These are phyloP conservation scores for Karalla daura DNA, from an alignment of 2,797 vertebrate genomes.

Conservation along the genomic window DNA sequence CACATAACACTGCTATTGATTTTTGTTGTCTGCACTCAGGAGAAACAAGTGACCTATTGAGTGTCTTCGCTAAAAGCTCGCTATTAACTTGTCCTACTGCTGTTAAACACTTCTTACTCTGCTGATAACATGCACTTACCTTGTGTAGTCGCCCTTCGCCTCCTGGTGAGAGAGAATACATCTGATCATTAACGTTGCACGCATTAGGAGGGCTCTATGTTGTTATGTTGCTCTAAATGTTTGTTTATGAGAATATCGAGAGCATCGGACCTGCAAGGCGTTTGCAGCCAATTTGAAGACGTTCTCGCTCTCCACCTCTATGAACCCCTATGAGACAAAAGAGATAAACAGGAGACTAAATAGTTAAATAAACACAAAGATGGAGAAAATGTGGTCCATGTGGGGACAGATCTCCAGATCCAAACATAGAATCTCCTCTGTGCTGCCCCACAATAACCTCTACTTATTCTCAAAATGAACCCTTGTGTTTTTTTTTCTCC, in stretches of 20 bases:
- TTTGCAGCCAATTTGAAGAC: constrained; percentile 95
- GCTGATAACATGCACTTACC: constrained; percentile 72
- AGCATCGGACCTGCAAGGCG: constrained; percentile 90
- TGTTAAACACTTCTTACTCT: constrained; percentile 63
- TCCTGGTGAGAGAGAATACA: constrained; percentile 84
- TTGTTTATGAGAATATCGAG: constrained; percentile 19
- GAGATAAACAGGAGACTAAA: constrained; percentile 3
- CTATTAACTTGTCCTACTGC: constrained; percentile 58
- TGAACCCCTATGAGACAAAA: constrained; percentile 87
- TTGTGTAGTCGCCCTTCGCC: constrained; percentile 93
- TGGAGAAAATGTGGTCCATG: constrained; percentile 24
- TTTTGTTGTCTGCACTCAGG: constrained; percentile 55
- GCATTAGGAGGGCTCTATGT: constrained; percentile 12
- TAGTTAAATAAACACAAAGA: constrained; percentile 5
- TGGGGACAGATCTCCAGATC: constrained; percentile 15
- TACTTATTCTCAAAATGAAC: constrained; percentile 38
- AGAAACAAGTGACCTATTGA: constrained; percentile 72
- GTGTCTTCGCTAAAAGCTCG: constrained; percentile 51
- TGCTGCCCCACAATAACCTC: constrained; percentile 45
- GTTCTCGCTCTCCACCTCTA: constrained; percentile 95
- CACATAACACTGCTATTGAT: constrained; percentile 72
- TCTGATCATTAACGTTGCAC: constrained; percentile 45
- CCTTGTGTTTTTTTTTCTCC: constrained; percentile 21
- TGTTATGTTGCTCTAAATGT: constrained; percentile 23
- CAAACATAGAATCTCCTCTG: constrained; percentile 30